Base-by-base conservation (phyloP, 2,113 vertebrate genomes). In the Agelaius tricolor region DNA sequence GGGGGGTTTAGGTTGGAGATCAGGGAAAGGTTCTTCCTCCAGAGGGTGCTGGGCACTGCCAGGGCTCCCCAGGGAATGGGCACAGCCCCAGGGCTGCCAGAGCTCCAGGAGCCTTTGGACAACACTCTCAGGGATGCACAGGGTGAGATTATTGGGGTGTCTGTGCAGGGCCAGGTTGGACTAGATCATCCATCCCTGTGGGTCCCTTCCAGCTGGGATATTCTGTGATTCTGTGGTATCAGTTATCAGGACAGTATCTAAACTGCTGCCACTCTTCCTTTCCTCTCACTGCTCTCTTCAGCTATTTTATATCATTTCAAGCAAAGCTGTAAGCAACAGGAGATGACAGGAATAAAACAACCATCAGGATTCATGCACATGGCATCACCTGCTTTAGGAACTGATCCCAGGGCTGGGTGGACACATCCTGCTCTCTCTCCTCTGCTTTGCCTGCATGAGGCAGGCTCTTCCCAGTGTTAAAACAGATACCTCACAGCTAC, bases 61-160 rank as follows among this genome's bases (percentile, higher is more conserved):
- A 47, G 62, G 83, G 47, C 33, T 47, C n/a, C 72, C 23, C 84
- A 55, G 41, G 47, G 26, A 78, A 47, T 35, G 66, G 49, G 26
- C 58, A 49, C 8, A 0, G 51, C 35, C 17, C 27, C 10, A 0
- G 15, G 31, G 59, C 35, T 88, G 86, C 35, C 85, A 73, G 26
- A 80, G 67, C 31, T 65, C 35, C 76, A 51, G 59, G 27, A 37
- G 22, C 0, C 0, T 33, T 73, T 22, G 68, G 44, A 24, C 1
- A 57, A 7, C 0, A 0, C 10, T 44, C 15, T 1, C 5, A 51
- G 12, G 31, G 33, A 33, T 44, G 39, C 5, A 0, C 61, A 67
- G 28, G 15, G 6, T 16, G 39, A 39, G 61, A 23, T 3, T 81
- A 37, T 6, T 59, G 27, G 12, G 33, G 21, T 33, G 22, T 30